phyloP scores from a whole-genome alignment of 2,888 invertebrate genomes.

The Deilephila porcellus region DNA sequence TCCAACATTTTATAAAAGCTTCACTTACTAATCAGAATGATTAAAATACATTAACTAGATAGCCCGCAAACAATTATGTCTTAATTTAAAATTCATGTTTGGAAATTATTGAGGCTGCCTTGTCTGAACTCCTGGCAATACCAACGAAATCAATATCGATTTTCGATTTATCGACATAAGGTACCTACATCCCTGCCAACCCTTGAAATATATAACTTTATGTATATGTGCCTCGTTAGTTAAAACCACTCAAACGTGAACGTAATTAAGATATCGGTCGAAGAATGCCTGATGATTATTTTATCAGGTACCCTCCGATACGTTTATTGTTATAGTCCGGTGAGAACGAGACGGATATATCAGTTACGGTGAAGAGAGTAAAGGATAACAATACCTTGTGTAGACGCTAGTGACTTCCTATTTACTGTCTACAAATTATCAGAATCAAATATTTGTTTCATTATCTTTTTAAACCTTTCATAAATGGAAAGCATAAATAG shows the following conservation, averaged over 20 bases:
- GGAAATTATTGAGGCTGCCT: too few species aligned
- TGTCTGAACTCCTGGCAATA: too few species aligned
- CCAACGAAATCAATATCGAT: too few species aligned
- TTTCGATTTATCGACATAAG: too few species aligned
- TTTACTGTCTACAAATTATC: slow-evolving; percentile 2
- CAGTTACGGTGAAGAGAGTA: neutral
- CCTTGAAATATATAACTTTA: neutral
- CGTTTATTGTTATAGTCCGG: neutral
- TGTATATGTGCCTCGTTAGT: neutral
- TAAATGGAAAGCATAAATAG: too few species aligned
- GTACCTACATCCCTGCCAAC: neutral
- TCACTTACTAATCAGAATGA: too few species aligned
- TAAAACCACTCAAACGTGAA: neutral
- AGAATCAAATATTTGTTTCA: neutral
- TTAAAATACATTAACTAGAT: too few species aligned
- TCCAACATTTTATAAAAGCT: too few species aligned
- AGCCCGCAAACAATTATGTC: too few species aligned
- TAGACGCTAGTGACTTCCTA: neutral
- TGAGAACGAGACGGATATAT: neutral
- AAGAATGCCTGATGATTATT: neutral
- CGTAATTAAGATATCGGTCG: neutral
- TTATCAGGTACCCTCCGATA: neutral
- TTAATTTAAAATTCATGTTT: too few species aligned
- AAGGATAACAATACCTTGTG: neutral
- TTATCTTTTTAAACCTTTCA: neutral